Base-by-base conservation (phyloP, 2,113 vertebrate genomes). In the Oryzias javanicus region DNA sequence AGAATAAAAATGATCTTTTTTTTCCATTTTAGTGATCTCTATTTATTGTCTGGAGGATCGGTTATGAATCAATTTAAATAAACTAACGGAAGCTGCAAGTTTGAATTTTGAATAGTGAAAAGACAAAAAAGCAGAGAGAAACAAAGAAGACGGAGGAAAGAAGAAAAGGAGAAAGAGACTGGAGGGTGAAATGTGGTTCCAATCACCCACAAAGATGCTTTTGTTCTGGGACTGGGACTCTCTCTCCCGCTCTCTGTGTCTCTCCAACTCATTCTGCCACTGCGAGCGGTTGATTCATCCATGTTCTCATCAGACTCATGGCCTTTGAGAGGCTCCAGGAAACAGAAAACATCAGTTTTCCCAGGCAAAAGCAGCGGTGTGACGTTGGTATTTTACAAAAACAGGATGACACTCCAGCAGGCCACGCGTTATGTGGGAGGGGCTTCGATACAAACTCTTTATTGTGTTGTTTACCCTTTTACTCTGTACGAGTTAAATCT, bases 131-230 rank as follows among this genome's bases (percentile, higher is more conserved):
- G 0, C 44, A 55, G 53, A 49, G 59, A 50, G 51, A 51, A 54
- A 54, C 62, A 65, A 56, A 49, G 42, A 62, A 51, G 40, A 62
- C 55, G 60, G 48, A 60, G 66, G 53, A 59, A 20, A 24, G 8
- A 55, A 58, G 55, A 42, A 69, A 64, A 50, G 48, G 72, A 58
- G 64, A 73, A 51, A 54, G 60, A 56, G 65, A 58, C 72, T 78
- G 59, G 72, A 72, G 69, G 58, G 68, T 58, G 49, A 74, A 86
- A 84, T 85, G 76, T 78, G 76, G 66, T 88, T 89, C 67, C 72
- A 79, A 81, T 87, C 79, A 68, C 44, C 85, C 72, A 91, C 90
- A 92, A 92, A 70, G 88, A 79, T 84, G 84, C 84, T 88, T 92
- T 91, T 93, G 91, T 94, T 90, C 89, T 75, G 58, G 17, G 20